Evolutionary conservation across 2,888 invertebrate genomes (phyloP), one percentile per base, ranked within the genome.

Genomic region (Podotricha telesiphe): DNA sequence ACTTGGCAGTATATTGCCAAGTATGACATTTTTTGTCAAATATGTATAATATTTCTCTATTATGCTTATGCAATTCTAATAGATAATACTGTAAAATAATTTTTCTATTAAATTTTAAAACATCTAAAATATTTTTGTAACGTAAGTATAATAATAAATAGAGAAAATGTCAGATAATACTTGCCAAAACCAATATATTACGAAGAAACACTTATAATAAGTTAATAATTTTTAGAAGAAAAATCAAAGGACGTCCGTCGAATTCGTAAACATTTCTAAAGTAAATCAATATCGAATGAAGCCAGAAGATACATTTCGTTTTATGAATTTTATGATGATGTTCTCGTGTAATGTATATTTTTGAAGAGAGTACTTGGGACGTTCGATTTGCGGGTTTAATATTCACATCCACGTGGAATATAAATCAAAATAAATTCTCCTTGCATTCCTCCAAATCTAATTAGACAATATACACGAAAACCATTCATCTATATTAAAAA

Each of bases 311-410:
- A 84, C 82, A 85, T 87, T 86, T 82, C 81, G 78, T 84, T 87
- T 88, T 86, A 86, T 82, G 80, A 79, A 82, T 87, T 89, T 88
- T 88, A 89, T 85, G 90, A 89, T 89, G 87, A 89, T 89, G 86
- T 80, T 83, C 79, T 79, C 76, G 76, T 77, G 77, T 80, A 77
- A 81, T 81, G 83, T 81, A 82, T 84, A 82, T 84, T 86, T 88
- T 86, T 82, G 82, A 77, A 77, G 74, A 73, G 73, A 76, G 73
- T 73, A 65, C 73, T 70, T 75, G 71, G 64, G 56, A 61, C 73
- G 67, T 74, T 73, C 73, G 72, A 73, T 68, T 71, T 71, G 59
- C 63, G 69, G 45, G 64, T 66, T 74, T 74, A 65, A 74, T 75
- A 75, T 75, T 73, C 75, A 76, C 56, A 73, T 70, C 68, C 40